These are phyloP conservation scores for Chymomyza costata DNA, from an alignment of 1,140 invertebrate genomes.

Conservation along the genomic window DNA sequence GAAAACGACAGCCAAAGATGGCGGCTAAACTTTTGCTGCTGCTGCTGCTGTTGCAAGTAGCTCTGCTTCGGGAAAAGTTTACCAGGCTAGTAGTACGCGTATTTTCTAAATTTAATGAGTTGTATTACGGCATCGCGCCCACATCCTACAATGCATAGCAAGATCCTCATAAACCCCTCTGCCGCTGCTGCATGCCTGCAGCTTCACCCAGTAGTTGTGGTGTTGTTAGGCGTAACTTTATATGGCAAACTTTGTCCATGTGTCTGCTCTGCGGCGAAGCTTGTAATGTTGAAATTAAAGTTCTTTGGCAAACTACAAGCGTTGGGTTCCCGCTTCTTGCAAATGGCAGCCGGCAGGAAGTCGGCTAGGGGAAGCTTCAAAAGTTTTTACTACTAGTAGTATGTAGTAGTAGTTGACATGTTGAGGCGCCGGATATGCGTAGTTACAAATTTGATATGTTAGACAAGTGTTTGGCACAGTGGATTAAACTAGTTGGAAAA, in stretches of 20 bases:
- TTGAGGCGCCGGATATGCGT: constrained; percentile 62
- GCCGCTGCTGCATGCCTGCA: not conserved
- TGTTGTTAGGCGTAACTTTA: constrained; percentile 59
- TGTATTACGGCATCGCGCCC: constrained; percentile 49
- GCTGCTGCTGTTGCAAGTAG: not conserved
- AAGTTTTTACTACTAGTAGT: constrained; percentile 48
- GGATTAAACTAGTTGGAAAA: too few species aligned
- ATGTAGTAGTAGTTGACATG: constrained; percentile 70
- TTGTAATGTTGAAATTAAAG: constrained; percentile 68
- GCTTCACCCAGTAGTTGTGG: constrained; percentile 33
- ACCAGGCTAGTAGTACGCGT: too few species aligned
- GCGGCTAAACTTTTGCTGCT: constrained; percentile 1
- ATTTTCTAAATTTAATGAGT: constrained; percentile 73
- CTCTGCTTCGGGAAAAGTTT: too few species aligned
- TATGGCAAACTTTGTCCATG: constrained; percentile 56
- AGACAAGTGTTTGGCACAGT: constrained; percentile 49
- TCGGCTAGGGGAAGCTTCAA: too few species aligned
- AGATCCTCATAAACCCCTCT: constrained; percentile 10
- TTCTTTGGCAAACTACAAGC: constrained; percentile 68
- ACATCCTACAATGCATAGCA: constrained; percentile 38
- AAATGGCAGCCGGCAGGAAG: too few species aligned
- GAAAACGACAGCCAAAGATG: constrained; percentile 29
- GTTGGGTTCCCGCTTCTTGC: too few species aligned
- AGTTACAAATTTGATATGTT: constrained; percentile 72
- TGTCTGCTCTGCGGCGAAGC: constrained; percentile 41